Evolutionary conservation across 1,140 invertebrate species (phyloP), one percentile per base, ranked within the genome.

Genomic region (Himalopsyche phryganea): DNA sequence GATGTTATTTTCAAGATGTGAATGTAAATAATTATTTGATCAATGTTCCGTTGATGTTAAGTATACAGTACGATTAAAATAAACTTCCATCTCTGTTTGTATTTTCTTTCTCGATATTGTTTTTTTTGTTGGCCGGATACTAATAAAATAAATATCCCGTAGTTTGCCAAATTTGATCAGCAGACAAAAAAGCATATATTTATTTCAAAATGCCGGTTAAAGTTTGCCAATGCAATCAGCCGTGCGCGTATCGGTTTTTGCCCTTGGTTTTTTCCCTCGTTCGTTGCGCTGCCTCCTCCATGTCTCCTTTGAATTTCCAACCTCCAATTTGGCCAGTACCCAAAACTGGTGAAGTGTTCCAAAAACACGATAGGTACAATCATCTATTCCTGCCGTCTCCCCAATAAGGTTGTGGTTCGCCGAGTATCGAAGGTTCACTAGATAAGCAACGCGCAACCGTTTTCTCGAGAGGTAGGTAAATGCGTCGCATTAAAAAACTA

Each of bases 331-430:
- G 61, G 61, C 61, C 50, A 45, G 42, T 58, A 47, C 61, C 61
- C 61, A 64, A 63, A 64, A 57, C 61, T 60, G 58, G 61, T 52
- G 50, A 58, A 64, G 61, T 60, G 58, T 60, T 60, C 58, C 50
- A 44, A 64, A 64, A 64, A 64, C 49, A 58, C 61, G 52, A 60
- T 60, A 58, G 61, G 56, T 59, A 63, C 61, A 59, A 63, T 63
- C 57, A 58, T 63, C 61, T 50, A 55, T 59, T 63, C 47, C 60
- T 50, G 52, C 52, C 28, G 48, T 2, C 50, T 47, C 40, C 51
- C 58, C 45, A 17, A 47, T 36, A 13, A 20, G 48, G 49, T 28
- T 50, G 48, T 20, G 41, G 46, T 45, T 50, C 44, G 52, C 46
- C 28, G 45, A 50, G 28, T 35, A 46, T 28, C 48, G 35, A 58